These are phyloP conservation scores for Pteronotus mesoamericanus DNA, from an alignment of 2,797 vertebrate species.

Conservation along the genomic window DNA sequence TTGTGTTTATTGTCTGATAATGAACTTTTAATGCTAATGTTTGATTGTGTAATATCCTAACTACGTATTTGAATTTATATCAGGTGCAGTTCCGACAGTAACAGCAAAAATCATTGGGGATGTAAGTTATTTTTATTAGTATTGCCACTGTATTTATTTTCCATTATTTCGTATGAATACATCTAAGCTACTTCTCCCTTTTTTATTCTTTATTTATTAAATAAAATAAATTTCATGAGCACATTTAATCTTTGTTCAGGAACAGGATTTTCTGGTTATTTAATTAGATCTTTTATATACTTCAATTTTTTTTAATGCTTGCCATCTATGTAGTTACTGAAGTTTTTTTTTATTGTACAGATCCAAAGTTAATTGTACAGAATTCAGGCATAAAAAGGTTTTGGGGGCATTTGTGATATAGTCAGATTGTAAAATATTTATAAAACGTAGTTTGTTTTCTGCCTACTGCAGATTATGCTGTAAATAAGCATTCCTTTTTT, in stretches of 20 bases:
- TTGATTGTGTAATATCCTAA: constrained; percentile 50
- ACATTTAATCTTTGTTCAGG: constrained; percentile 24
- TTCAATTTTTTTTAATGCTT: constrained; percentile 19
- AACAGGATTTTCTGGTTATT: constrained; percentile 24
- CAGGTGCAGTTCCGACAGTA: constrained; percentile 87
- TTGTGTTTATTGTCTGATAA: background rate
- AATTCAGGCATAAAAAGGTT: background rate
- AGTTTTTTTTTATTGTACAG: background rate
- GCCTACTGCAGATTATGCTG: background rate
- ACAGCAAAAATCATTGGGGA: constrained; percentile 87
- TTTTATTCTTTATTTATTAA: background rate
- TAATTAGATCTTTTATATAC: background rate
- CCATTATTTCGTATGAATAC: background rate
- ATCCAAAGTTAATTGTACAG: background rate
- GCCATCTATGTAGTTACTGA: background rate
- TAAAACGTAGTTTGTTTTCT: background rate
- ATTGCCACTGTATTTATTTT: constrained; percentile 42
- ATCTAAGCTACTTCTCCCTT: background rate
- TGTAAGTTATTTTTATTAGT: constrained; percentile 85
- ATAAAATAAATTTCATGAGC: background rate
- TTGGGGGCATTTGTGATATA: background rate
- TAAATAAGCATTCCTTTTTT: background rate
- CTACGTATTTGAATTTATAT: constrained; percentile 63
- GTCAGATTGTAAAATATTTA: background rate
- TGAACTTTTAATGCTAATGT: constrained; percentile 27